Evolutionary conservation across 2,888 invertebrate species (phyloP), one percentile per base, ranked within the genome.

Genomic region (Hofmannophila pseudospretella): DNA sequence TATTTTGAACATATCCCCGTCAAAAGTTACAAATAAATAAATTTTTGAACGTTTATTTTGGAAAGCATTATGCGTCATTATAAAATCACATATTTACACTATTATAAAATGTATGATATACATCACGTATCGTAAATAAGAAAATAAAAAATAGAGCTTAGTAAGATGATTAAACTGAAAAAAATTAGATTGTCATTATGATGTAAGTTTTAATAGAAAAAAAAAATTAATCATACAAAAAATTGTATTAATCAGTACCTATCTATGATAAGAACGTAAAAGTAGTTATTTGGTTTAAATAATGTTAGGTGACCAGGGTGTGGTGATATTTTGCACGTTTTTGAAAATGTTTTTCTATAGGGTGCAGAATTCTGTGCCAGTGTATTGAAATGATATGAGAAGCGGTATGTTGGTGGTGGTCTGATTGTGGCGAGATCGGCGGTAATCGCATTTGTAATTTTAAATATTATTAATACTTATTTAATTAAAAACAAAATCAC

Each of bases 251-350:
- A 72, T 76, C 76, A 64, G 65, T 77, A 76, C 70, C 71, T 76
- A 72, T 65, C 51, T 77, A 76, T 64, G 60, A 54, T 79, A 77
- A 77, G 74, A 68, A 67, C 72, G 74, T 79, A 75, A 77, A 69
- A 66, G 81, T 81, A 81, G 74, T 69, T 74, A 78, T 74, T 82
- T 73, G 80, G 77, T 79, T 79, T 82, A 84, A 76, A 78, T 82
- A 82, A 81, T 72, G 78, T 81, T 86, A 86, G 85, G 86, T 67
- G 85, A 86, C 86, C 86, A 86, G 86, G 86, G 86, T 86, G 86
- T 76, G 86, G 84, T 84, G 86, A 85, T 86, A 86, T 85, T 85
- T 85, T 84, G 84, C 82, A 84, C 79, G 85, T 85, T 86, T 86
- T 85, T 85, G 84, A 85, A 78, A 76, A 84, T 82, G 82, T 86